A percentile compares a stretch with the other conserved stretches of the same genome.
These are phyloP conservation scores for Tetramorium alpestre DNA, from an alignment of 1,140 invertebrate genomes.

Conservation along the genomic window DNA sequence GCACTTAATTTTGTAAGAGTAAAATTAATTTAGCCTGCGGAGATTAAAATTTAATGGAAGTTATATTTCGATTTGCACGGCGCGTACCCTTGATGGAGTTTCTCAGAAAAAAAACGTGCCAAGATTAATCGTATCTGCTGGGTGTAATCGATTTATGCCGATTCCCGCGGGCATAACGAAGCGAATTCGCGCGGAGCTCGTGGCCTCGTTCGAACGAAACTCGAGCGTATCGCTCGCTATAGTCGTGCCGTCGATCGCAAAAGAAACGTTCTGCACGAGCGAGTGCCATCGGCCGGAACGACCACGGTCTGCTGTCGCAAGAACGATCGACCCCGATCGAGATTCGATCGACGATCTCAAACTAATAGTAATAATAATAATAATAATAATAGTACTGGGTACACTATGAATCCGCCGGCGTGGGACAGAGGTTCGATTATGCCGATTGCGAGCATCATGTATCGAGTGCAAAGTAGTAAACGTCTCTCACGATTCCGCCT, in stretches of 20 bases:
- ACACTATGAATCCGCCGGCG: neutral
- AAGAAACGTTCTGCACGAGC: slow-evolving; percentile 64
- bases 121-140: neutral
- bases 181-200: slow-evolving; percentile 12
- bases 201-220: slow-evolving; percentile 53
- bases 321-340: slow-evolving; percentile 55
- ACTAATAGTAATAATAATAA: slow-evolving; percentile 9
- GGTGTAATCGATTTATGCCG: slow-evolving; percentile 1
- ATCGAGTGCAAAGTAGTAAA: neutral
- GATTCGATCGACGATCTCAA: slow-evolving; percentile 34
- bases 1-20: neutral
- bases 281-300: slow-evolving; percentile 38
- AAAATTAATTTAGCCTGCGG: neutral
- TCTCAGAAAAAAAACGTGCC: neutral
- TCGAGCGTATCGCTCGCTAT: slow-evolving; percentile 24
- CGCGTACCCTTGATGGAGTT: neutral
- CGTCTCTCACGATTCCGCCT: neutral
- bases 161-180: neutral
- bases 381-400: neutral
- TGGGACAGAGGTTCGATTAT: slow-evolving; percentile 59
- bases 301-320: slow-evolving; percentile 49
- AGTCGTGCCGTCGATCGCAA: slow-evolving; percentile 10
- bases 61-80: neutral
- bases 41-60: neutral
- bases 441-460: neutral